These are phyloP conservation scores for Pelvicachromis taeniatus DNA, from an alignment of 2,113 vertebrate species.

Conservation along the genomic window DNA sequence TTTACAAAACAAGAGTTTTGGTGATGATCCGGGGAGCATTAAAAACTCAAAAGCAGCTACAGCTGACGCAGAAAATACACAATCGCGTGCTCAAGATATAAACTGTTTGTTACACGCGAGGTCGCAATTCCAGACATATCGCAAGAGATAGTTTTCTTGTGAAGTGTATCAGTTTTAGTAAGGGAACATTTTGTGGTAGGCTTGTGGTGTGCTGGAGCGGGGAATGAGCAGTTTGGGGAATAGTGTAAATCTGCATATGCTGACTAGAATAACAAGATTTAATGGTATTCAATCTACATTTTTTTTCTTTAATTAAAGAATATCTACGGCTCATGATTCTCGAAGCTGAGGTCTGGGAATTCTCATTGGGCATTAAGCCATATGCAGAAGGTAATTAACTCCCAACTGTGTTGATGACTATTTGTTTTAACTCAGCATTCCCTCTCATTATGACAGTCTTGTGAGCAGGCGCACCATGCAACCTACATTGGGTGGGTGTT, in stretches of 20 bases:
- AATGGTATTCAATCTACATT: slow-evolving; percentile 20
- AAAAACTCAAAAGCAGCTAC: not conserved
- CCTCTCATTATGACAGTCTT: slow-evolving; percentile 23
- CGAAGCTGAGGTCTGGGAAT: slow-evolving; percentile 27
- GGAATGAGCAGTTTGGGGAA: not conserved
- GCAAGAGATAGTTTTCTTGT: not conserved
- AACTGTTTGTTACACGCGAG: not conserved
- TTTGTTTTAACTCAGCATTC: slow-evolving; percentile 25
- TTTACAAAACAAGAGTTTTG: not conserved
- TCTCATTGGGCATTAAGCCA: slow-evolving; percentile 1
- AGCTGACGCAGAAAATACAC: not conserved
- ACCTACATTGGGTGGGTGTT: not conserved
- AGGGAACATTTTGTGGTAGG: not conserved
- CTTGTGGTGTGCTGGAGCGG: not conserved
- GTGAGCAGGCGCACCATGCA: not conserved
- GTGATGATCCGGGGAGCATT: not conserved
- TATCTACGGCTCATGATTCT: slow-evolving; percentile 15
- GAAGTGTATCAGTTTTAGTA: not conserved
- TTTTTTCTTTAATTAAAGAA: slow-evolving; percentile 44
- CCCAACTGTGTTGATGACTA: slow-evolving; percentile 4
- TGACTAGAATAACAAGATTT: slow-evolving; percentile 11
- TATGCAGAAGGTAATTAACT: slow-evolving; percentile 40
- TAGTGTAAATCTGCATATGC: slow-evolving; percentile 17
- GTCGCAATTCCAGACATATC: not conserved
- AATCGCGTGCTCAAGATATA: not conserved